Conservation (phyloP, 2,888 invertebrate genomes). For the Ommatoiulus sabulosus region DNA sequence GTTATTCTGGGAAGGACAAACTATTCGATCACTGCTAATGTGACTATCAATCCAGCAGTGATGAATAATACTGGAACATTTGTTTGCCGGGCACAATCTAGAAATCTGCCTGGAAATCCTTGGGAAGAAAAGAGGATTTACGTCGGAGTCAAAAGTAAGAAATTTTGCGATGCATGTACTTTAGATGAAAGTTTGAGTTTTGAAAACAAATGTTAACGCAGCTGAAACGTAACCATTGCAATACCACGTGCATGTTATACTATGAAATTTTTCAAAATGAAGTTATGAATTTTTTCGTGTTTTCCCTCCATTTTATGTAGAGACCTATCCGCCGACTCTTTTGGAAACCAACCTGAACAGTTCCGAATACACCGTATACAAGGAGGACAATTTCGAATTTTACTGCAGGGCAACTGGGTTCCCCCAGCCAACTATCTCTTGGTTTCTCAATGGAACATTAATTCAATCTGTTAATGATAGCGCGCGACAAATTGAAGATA, state of each 20-base stretch:
- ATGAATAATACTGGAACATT: slow-evolving; percentile 47
- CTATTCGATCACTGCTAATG: slow-evolving; percentile 1
- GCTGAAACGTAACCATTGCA: too few relatives aligned
- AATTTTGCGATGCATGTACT: not conserved
- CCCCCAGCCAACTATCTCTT: slow-evolving; percentile 46
- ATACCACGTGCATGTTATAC: not conserved
- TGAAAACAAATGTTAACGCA: too few relatives aligned
- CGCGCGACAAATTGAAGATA: slow-evolving; percentile 46
- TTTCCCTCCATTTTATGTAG: slow-evolving; percentile 28
- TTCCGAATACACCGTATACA: slow-evolving; percentile 49
- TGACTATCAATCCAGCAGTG: slow-evolving; percentile 38
- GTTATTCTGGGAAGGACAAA: not conserved
- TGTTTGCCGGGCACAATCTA: slow-evolving; percentile 46
- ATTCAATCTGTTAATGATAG: slow-evolving; percentile 55
- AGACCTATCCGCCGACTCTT: slow-evolving; percentile 47
- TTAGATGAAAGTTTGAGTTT: not conserved
- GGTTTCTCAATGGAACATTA: slow-evolving; percentile 53
- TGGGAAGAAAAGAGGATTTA: slow-evolving; percentile 8
- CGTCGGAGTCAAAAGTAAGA: slow-evolving; percentile 52
- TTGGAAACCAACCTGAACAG: slow-evolving; percentile 56
- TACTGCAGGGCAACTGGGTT: slow-evolving; percentile 32
- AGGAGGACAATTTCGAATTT: slow-evolving; percentile 57
- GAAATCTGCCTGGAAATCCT: not conserved
- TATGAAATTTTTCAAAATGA: not conserved
- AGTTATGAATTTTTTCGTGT: not conserved